Evolutionary conservation across 2,797 vertebrate genomes (phyloP).

Genomic region (Lithobates sylvaticus): DNA sequence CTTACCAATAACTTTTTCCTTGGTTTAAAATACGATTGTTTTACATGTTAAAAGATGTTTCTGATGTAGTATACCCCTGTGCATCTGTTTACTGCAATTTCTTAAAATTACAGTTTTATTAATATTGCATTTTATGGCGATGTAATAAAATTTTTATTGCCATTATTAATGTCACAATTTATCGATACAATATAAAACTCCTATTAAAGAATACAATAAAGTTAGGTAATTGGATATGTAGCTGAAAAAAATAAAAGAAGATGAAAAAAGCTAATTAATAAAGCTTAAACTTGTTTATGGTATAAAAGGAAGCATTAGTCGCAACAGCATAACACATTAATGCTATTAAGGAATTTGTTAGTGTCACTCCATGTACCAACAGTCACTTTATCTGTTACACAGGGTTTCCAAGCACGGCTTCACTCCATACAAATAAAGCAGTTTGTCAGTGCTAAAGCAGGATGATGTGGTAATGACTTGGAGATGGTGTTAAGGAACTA

Average conservation of each 20-base stretch:
- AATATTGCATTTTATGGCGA: conserved; percentile 21
- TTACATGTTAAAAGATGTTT: conserved; percentile 1
- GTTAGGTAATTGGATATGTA: conserved; percentile 4
- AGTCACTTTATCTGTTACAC: conserved; percentile 9
- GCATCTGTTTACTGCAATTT: conserved; percentile 32
- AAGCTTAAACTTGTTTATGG: conserved; percentile 5
- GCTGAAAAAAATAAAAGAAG: background rate
- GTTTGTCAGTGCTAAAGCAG: conserved; percentile 11
- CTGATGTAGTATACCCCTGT: background rate
- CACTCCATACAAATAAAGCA: conserved; percentile 19
- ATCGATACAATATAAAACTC: conserved; percentile 32
- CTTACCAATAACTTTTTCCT: background rate
- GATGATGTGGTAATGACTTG: conserved; percentile 32
- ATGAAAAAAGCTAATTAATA: conserved; percentile 20
- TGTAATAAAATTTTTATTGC: conserved; percentile 46
- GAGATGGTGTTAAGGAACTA: conserved; percentile 3
- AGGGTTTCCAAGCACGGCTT: background rate
- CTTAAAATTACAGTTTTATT: conserved; percentile 43
- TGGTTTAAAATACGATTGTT: background rate
- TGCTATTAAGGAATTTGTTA: conserved; percentile 28
- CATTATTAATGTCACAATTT: conserved; percentile 44
- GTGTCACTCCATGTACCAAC: background rate
- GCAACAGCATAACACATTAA: conserved; percentile 22
- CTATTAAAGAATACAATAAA: conserved; percentile 39
- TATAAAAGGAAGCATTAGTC: conserved; percentile 25